These are phyloP conservation scores for Origma solitaria DNA, from an alignment of 2,113 vertebrate genomes.

Conservation along the genomic window DNA sequence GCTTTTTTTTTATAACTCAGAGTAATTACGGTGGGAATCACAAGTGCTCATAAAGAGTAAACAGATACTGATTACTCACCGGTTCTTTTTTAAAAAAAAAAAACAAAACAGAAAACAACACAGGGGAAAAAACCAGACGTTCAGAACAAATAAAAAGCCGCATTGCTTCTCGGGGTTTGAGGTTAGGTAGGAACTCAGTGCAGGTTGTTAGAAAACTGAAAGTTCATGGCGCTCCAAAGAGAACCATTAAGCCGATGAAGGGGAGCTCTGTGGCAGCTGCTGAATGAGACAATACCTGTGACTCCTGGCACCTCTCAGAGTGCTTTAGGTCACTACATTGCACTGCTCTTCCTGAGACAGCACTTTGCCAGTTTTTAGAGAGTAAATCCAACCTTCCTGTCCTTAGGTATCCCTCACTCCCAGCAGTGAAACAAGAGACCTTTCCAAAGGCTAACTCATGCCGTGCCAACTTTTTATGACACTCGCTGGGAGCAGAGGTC, in stretches of 20 bases:
- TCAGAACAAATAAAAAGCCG: neutral
- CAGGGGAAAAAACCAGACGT: neutral
- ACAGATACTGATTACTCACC: neutral
- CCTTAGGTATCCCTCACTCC: accelerated
- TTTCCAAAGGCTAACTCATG: neutral
- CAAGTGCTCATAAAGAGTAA: neutral
- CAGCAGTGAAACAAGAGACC: neutral
- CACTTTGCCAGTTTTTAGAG: neutral
- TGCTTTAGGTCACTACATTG: neutral
- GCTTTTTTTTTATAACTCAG: neutral
- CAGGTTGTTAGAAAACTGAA: neutral
- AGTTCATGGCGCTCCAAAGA: neutral
- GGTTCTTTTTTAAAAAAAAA: neutral
- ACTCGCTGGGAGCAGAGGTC: neutral
- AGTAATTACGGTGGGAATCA: neutral
- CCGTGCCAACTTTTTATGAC: neutral
- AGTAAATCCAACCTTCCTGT: accelerated
- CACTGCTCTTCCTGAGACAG: neutral
- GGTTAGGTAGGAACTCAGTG: neutral
- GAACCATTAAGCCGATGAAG: neutral
- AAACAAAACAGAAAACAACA: neutral
- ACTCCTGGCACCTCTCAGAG: neutral
- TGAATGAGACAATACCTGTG: neutral
- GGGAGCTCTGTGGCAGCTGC: neutral
- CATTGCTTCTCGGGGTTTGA: neutral